These are phyloP conservation scores for Hippotragus niger DNA, from an alignment of 2,113 vertebrate genomes.

Conservation along the genomic window DNA sequence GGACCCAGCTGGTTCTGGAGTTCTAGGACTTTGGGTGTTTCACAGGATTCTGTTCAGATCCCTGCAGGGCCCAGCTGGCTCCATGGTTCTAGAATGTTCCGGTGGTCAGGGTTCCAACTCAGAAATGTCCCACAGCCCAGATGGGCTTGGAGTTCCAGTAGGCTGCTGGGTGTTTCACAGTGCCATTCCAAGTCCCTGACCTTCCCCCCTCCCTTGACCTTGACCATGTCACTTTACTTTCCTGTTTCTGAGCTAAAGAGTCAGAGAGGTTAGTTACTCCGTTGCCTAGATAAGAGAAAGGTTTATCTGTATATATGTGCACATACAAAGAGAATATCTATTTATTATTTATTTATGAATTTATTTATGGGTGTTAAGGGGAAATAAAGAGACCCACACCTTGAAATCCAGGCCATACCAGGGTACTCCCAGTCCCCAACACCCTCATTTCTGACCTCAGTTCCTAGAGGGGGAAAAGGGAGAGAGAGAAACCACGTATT, in stretches of 20 bases:
- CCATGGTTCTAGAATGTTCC: constrained; percentile 57
- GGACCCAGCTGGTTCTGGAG: constrained; percentile 75
- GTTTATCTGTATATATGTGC: constrained; percentile 44
- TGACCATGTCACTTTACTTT: constrained; percentile 56
- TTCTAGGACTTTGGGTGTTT: constrained; percentile 65
- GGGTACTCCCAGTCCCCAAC: constrained; percentile 39
- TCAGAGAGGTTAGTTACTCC: constrained; percentile 46
- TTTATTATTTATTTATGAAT: constrained; percentile 60
- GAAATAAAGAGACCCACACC: constrained; percentile 29
- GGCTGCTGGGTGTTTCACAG: constrained; percentile 55
- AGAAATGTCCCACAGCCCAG: constrained; percentile 1
- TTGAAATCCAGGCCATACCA: constrained; percentile 67
- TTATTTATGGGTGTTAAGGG: constrained; percentile 54
- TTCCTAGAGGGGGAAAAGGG: constrained; percentile 53
- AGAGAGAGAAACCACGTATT: constrained; percentile 72
- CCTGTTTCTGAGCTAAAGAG: constrained; percentile 49
- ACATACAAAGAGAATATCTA: constrained; percentile 54
- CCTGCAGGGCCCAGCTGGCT: not conserved
- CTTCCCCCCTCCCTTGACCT: constrained; percentile 32
- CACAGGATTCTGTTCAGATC: constrained; percentile 39
- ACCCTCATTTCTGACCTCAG: constrained; percentile 69
- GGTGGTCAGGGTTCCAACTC: constrained; percentile 5
- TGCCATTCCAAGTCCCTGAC: constrained; percentile 52
- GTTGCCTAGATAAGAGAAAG: constrained; percentile 47
- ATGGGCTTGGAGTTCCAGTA: constrained; percentile 35